Evolutionary conservation across 2,888 invertebrate species (phyloP).

Genomic region (Daptonema setosum): DNA sequence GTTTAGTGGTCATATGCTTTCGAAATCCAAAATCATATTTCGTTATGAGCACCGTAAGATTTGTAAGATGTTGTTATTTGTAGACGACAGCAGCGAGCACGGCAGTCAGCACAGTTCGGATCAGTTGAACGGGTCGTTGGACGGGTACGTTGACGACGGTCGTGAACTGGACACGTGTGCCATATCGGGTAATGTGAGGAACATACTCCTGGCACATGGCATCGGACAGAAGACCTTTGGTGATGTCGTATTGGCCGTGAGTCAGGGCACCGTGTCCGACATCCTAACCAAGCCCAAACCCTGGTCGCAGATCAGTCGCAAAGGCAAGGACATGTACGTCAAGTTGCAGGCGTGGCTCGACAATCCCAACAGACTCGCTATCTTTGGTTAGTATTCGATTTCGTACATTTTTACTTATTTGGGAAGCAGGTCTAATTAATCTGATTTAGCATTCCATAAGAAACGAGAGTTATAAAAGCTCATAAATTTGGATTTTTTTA

Average conservation of each 20-base stretch:
- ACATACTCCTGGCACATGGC: conserved; percentile 80
- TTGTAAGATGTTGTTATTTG: too few species aligned
- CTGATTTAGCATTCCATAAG: neutral
- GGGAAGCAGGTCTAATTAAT: neutral
- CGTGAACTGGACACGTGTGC: conserved; percentile 62
- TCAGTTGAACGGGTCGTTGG: too few species aligned
- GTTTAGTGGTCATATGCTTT: too few species aligned
- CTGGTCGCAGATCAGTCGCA: conserved; percentile 95
- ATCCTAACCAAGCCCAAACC: conserved; percentile 89
- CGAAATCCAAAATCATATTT: too few species aligned
- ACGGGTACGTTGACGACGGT: conserved; percentile 9
- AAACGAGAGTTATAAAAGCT: too few species aligned
- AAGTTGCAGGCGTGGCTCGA: conserved; percentile 89
- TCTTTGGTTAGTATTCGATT: too few species aligned
- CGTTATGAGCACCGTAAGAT: too few species aligned
- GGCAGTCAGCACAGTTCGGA: too few species aligned
- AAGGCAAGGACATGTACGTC: conserved; percentile 84
- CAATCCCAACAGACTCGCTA: conserved; percentile 56
- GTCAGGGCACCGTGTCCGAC: conserved; percentile 73
- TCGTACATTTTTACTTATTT: too few species aligned
- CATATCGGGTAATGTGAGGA: conserved; percentile 87
- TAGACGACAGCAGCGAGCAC: too few species aligned
- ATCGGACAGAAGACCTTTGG: conserved; percentile 95
- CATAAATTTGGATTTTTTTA: too few species aligned
- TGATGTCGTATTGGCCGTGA: conserved; percentile 80